These are phyloP conservation scores for Stenodera caucasica DNA, from an alignment of 2,888 invertebrate genomes.

Conservation along the genomic window DNA sequence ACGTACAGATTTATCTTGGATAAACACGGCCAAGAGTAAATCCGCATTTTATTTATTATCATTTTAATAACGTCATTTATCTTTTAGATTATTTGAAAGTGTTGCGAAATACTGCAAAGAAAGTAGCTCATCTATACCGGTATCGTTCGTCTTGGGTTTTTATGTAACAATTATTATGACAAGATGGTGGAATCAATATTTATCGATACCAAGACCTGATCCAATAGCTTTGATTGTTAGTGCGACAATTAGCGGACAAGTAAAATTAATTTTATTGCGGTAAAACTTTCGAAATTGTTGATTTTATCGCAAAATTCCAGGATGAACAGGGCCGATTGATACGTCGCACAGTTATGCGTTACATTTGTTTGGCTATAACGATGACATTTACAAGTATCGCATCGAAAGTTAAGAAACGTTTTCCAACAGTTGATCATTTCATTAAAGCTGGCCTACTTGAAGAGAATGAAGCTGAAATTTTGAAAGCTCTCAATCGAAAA, in stretches of 20 bases:
- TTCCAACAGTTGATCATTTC: conserved; percentile 80
- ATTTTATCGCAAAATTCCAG: conserved; percentile 26
- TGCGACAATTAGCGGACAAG: conserved; percentile 89
- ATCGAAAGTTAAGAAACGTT: conserved; percentile 87
- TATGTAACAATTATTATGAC: conserved; percentile 90
- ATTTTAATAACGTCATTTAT: not conserved
- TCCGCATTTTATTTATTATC: no score
- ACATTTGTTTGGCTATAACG: conserved; percentile 83
- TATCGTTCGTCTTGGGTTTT: conserved; percentile 95
- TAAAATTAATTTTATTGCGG: no score
- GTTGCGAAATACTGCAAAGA: conserved; percentile 84
- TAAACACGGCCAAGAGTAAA: conserved; percentile 78
- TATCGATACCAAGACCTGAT: conserved; percentile 91
- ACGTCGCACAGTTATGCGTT: conserved; percentile 80
- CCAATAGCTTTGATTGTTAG: conserved; percentile 89
- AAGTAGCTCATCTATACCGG: conserved; percentile 87
- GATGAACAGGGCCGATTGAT: conserved; percentile 81
- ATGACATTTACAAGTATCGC: conserved; percentile 86
- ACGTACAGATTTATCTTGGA: conserved; percentile 83
- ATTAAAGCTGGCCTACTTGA: conserved; percentile 82
- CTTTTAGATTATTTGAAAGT: conserved; percentile 77
- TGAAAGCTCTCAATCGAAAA: conserved; percentile 75
- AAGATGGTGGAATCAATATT: conserved; percentile 96
- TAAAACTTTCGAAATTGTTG: conserved; percentile 60
- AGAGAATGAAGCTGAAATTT: conserved; percentile 78